Base-by-base conservation (phyloP, 2,113 vertebrate genomes). In the Muntiacus muntjak region DNA sequence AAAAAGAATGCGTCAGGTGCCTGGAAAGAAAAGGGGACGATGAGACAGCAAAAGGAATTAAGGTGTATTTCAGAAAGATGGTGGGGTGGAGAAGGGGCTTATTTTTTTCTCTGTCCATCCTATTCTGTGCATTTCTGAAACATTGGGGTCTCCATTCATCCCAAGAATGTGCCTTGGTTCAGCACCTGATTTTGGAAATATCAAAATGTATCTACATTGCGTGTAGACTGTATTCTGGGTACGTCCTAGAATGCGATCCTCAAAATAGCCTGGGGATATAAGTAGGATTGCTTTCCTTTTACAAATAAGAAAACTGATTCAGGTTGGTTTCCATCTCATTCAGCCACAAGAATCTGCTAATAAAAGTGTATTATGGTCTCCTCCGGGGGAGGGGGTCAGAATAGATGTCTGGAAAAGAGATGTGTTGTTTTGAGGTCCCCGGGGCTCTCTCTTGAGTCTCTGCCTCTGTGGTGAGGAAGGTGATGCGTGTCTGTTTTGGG, bases 331-430 rank as follows among this genome's bases (percentile, higher is more conserved):
- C 83, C 45, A 85, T 76, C 85, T 97, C 93, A 55, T 82, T 82
- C 55, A 85, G 85, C 58, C 95, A 60, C 14, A 87, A 83, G 82
- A 87, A 76, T 58, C 60, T 88, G 54, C n/a, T 85, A 45, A 47
- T 76, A 71, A 90, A 36, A 17, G 50, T 45, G 33, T 90, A 45
- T 26, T 0, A 11, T 78, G 82, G 58, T 91, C 84, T 94, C 93
- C 71, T 81, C 54, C 52, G 2, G 14, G 88, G 87, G 96, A 85
- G 58, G 94, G 96, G 85, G 58, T 96, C 89, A 96, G 95, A 96
- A 78, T 50, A 45, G 23, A 60, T 19, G 52, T 78, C 21, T 43
- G 92, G 87, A 45, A 88, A 94, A 83, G 52, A 67, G n/a, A 28
- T 7, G 7, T 33, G 57, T 16, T 92, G 26, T 87, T 81, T 50